phyloP scores from a whole-genome alignment of 2,797 vertebrate species.

The Alosa sapidissima region DNA sequence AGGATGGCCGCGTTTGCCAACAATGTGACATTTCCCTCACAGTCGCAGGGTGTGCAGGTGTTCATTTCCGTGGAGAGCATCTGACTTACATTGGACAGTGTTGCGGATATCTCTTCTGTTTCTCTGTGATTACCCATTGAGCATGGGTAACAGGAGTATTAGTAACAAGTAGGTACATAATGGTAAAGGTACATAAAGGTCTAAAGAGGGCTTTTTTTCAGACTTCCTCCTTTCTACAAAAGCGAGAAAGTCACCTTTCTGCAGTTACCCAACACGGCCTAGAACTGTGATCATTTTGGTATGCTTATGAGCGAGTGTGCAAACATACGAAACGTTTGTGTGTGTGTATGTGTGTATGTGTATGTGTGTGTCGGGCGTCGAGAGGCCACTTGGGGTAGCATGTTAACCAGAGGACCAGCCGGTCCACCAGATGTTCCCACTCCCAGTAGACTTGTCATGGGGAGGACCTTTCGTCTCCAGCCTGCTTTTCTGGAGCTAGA shows the following conservation, averaged over 20 bases:
- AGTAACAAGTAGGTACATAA: background rate
- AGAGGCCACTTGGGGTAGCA: constrained; percentile 69
- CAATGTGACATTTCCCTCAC: constrained; percentile 70
- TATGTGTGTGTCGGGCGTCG: constrained; percentile 35
- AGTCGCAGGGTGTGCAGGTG: constrained; percentile 38
- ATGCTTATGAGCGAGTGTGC: constrained; percentile 10
- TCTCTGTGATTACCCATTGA: background rate
- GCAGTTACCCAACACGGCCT: background rate
- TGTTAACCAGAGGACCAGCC: constrained; percentile 82
- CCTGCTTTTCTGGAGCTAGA: constrained; percentile 45
- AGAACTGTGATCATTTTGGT: background rate
- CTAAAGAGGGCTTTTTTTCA: background rate
- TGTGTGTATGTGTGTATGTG: constrained; percentile 45
- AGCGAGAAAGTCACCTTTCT: background rate
- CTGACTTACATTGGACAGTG: constrained; percentile 67
- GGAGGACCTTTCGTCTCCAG: constrained; percentile 75
- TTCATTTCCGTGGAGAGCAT: constrained; percentile 68
- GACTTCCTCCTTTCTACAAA: background rate
- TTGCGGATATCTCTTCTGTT: constrained; percentile 55
- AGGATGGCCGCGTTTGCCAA: constrained; percentile 67
- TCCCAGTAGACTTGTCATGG: constrained; percentile 75
- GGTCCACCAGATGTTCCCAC: constrained; percentile 78
- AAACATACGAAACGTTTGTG: constrained; percentile 17
- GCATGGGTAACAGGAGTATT: background rate
- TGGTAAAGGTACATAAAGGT: background rate